A percentile compares a stretch with the other conserved stretches of the same genome.
Conservation (phyloP, 2,113 vertebrate genomes). For the Melanerpes formicivorus region DNA sequence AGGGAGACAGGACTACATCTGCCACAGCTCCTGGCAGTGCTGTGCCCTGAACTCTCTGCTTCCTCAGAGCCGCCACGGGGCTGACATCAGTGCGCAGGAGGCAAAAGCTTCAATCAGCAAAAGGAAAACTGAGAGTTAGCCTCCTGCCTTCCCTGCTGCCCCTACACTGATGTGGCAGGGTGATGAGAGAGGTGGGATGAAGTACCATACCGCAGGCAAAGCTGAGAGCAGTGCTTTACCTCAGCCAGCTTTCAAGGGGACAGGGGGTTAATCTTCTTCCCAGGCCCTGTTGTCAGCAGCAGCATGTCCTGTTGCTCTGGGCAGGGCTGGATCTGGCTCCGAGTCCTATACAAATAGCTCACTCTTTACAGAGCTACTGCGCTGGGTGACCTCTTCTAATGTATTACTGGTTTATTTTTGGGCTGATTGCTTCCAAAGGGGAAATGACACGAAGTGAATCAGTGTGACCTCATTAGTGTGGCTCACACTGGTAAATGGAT, state of each 20-base stretch:
- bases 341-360: slow-evolving; percentile 58
- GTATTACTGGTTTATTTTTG: slow-evolving; percentile 62
- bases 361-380: slow-evolving; percentile 38
- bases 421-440: slow-evolving; percentile 60
- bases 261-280: slow-evolving; percentile 66
- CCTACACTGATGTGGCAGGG: neutral
- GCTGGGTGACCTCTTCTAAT: slow-evolving; percentile 65
- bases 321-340: slow-evolving; percentile 12
- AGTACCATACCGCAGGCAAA: neutral
- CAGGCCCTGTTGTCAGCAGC: slow-evolving; percentile 45
- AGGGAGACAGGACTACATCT: neutral
- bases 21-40: neutral
- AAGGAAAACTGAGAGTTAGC: slow-evolving; percentile 29
- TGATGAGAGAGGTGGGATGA: neutral
- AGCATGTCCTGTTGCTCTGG: neutral
- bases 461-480: slow-evolving; percentile 69
- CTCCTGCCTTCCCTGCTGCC: neutral
- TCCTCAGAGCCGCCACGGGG: neutral
- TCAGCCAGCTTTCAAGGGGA: neutral
- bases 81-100: neutral
- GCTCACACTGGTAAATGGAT: slow-evolving; percentile 68
- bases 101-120: slow-evolving; percentile 28
- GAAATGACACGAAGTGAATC: slow-evolving; percentile 64
- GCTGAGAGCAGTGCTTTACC: fast-evolving
- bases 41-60: neutral